Conservation (phyloP, 2,888 invertebrate genomes). For the Doris montereyensis region DNA sequence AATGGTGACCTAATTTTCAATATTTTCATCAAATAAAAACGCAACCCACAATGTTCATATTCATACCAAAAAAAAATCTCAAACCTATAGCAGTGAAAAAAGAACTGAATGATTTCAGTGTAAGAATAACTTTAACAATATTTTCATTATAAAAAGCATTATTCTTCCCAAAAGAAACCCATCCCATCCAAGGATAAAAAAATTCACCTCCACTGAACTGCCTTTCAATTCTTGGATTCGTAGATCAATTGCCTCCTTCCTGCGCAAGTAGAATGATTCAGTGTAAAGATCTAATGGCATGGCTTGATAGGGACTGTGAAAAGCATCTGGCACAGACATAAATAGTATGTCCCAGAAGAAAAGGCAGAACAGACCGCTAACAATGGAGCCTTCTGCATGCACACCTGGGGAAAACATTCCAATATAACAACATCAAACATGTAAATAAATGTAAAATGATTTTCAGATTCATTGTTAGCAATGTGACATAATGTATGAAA, state of each 20-base stretch:
- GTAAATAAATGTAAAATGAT: no score
- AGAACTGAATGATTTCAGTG: no score
- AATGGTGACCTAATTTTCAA: no score
- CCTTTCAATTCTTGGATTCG: conserved; percentile 71
- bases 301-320: conserved; percentile 79
- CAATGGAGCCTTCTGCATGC: conserved; percentile 83
- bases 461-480: no score
- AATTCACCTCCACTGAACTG: not conserved
- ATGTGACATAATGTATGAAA: no score
- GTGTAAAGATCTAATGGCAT: conserved; percentile 82
- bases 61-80: no score
- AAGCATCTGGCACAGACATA: conserved; percentile 77
- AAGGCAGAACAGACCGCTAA: conserved; percentile 79
- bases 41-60: no score
- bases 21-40: no score
- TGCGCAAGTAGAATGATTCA: conserved; percentile 80
- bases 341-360: conserved; percentile 88
- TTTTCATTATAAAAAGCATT: no score
- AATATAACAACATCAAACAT: no score
- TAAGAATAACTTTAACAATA: no score
- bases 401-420: conserved; percentile 75
- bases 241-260: conserved; percentile 78
- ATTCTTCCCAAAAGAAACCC: not conserved
- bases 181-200: not conserved
- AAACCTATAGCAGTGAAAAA: no score